Evolutionary conservation across 2,113 vertebrate genomes (phyloP), one percentile per base, ranked within the genome.

Genomic region (Macrotis lagotis): DNA sequence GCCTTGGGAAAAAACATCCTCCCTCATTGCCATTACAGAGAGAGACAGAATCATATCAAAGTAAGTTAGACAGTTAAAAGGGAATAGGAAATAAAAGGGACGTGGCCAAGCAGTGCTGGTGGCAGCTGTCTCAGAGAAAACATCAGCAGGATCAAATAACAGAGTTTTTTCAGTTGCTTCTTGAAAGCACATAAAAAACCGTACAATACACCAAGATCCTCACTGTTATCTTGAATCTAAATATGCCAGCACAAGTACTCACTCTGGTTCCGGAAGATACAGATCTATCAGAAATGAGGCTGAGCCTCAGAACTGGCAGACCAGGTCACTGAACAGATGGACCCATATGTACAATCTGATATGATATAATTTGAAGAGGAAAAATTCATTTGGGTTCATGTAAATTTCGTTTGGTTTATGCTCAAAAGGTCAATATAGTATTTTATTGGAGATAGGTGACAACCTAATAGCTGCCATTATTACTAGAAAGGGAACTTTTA

Each of bases 1-100:
- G 98, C 97, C 98, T 96, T 98, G 97, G 97, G 98, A 98, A 96
- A 98, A 98, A 98, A 98, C 98, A 98, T 95, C 96, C 98, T 98
- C 95, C 96, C 98, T 98, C 97, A 95, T 98, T 98, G 98, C 98
- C 98, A 98, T 98, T 98, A 98, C 98, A 98, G 98, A 98, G 97
- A 97, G 96, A 98, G 98, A 98, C 90, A 97, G 98, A 98, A 98
- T 98, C 98, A 98, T 98, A 99, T 99, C 98, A 99, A 99, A 99
- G 98, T 98, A 1, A 25, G 98, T 94, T 95, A 96, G 91, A 97
- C 97, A 98, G 98, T 99, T 99, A 97, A 99, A 99, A 99, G 98
- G 98, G 99, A 99, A 99, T 99, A 97, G 97, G 97, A 99, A 98
- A 99, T 99, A 98, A 98, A 99, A 99, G 97, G 97, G 98, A 99